phyloP scores from a whole-genome alignment of 2,113 vertebrate genomes.

The Laterallus jamaicensis region DNA sequence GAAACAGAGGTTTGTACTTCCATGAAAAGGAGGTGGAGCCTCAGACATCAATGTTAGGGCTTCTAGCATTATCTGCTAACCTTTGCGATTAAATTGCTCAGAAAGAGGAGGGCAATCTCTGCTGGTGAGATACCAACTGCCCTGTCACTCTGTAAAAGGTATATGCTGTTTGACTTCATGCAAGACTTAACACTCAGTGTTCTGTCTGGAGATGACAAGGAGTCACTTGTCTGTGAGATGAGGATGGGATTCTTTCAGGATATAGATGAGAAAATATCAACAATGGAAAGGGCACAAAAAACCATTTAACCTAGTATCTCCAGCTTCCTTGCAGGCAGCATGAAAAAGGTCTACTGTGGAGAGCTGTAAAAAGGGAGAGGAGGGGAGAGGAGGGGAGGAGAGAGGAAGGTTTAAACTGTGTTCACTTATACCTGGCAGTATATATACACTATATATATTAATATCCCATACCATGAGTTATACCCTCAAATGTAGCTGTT shows the following conservation, averaged over 20 bases:
- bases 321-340: neutral
- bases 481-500: neutral
- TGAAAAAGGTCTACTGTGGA: neutral
- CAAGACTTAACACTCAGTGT: neutral
- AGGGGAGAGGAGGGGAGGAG: too few species aligned
- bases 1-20: neutral
- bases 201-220: conserved; percentile 17
- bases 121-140: neutral
- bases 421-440: neutral
- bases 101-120: neutral
- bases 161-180: neutral
- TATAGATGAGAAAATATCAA: neutral
- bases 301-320: neutral
- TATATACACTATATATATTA: neutral
- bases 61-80: neutral
- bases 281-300: neutral
- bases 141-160: neutral
- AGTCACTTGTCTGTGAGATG: conserved; percentile 6
- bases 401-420: neutral
- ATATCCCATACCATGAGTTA: neutral
- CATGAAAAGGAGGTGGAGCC: neutral
- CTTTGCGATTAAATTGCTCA: neutral
- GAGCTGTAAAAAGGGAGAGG: neutral
- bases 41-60: neutral
- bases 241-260: neutral